Evolutionary conservation across 1,140 invertebrate species (phyloP).

Genomic region (Leguminivora glycinivorella): DNA sequence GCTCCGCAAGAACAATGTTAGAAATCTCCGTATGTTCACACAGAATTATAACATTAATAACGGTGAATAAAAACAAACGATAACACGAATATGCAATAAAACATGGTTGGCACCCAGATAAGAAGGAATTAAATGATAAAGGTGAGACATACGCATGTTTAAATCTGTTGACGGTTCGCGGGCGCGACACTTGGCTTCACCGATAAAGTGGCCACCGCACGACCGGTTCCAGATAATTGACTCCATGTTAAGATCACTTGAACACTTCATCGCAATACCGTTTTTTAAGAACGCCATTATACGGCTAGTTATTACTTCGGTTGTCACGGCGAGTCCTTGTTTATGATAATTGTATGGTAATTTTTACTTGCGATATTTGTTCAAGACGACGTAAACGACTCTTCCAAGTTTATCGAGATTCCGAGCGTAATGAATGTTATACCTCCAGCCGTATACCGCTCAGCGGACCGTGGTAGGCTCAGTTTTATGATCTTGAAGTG

Average conservation of each 20-base stretch:
- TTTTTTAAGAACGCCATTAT: constrained; percentile 25
- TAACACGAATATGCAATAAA: constrained; percentile 23
- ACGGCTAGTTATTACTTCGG: constrained; percentile 20
- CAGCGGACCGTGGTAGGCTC: constrained; percentile 11
- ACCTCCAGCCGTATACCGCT: constrained; percentile 1
- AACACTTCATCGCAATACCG: constrained; percentile 21
- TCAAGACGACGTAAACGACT: constrained; percentile 21
- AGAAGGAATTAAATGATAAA: constrained; percentile 22
- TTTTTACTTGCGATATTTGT: constrained; percentile 28
- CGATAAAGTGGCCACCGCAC: constrained; percentile 24
- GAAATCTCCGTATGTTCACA: constrained; percentile 14
- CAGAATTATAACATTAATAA: constrained; percentile 22
- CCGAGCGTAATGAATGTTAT: constrained; percentile 6
- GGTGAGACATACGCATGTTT: constrained; percentile 13
- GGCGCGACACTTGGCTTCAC: constrained; percentile 20
- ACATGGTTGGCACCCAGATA: constrained; percentile 6
- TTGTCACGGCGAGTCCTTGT: constrained; percentile 19
- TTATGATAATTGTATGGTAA: constrained; percentile 28
- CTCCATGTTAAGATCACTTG: constrained; percentile 24
- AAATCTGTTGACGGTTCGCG: constrained; percentile 11
- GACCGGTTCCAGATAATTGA: constrained; percentile 24
- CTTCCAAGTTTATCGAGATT: constrained; percentile 20
- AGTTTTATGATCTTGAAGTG: neutral
- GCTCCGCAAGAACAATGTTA: constrained; percentile 13
- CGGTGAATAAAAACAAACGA: constrained; percentile 23